phyloP scores from a whole-genome alignment of 2,888 invertebrate genomes.

The Tromatobia lineatoria region DNA sequence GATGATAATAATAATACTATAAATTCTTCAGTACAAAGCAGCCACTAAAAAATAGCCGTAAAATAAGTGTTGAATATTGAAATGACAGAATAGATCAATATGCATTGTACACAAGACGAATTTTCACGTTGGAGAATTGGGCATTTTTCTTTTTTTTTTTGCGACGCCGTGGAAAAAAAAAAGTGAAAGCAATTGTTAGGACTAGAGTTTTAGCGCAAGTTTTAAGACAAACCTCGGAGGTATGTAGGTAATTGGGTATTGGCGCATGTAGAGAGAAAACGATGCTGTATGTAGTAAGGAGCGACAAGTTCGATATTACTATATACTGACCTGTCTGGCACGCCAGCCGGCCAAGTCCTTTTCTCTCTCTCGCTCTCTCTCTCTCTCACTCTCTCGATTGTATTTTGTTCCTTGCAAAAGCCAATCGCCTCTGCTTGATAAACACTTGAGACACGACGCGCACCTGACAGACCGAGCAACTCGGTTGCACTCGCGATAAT shows the following conservation, averaged over 20 bases:
- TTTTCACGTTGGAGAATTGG: conserved; percentile 64
- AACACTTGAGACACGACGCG: conserved; percentile 65
- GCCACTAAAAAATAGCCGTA: too few relatives aligned
- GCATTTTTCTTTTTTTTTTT: neutral
- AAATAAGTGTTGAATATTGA: conserved; percentile 63
- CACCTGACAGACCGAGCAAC: conserved; percentile 47
- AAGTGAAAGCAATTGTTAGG: conserved; percentile 7
- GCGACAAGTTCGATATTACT: conserved; percentile 62
- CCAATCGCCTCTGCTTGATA: conserved; percentile 63
- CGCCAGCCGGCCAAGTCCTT: conserved; percentile 77
- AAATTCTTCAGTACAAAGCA: too few relatives aligned
- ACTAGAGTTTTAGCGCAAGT: conserved; percentile 6
- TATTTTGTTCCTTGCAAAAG: conserved; percentile 63
- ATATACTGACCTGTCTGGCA: conserved; percentile 76
- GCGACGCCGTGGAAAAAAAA: conserved; percentile 2
- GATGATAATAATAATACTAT: too few relatives aligned
- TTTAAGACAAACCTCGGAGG: conserved; percentile 24
- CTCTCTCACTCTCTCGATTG: conserved; percentile 62
- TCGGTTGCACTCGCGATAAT: too few relatives aligned
- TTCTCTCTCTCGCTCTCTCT: conserved; percentile 38
- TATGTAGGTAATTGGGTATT: conserved; percentile 52
- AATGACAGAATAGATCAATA: conserved; percentile 81
- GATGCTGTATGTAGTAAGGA: conserved; percentile 53
- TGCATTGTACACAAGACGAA: conserved; percentile 77
- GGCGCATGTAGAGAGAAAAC: conserved; percentile 61